Percentiles rank a stretch among this genome's conserved stretches.
phyloP scores from a whole-genome alignment of 2,888 invertebrate species.

The Volucella bombylans region DNA sequence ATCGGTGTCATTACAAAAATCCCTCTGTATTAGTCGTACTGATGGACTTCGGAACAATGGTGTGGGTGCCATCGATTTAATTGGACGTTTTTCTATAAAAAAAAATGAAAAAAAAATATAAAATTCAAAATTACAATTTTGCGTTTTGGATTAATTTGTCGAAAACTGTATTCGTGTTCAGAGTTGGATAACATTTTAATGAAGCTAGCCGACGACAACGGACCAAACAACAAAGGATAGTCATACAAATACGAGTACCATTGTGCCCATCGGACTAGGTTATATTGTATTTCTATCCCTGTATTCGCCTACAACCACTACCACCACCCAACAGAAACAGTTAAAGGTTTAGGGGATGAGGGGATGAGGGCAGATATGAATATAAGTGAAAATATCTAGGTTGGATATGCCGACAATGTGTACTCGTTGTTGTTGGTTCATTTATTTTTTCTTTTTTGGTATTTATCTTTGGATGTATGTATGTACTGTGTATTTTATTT shows the following conservation, averaged over 20 bases:
- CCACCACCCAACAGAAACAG: not conserved
- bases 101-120: constrained; percentile 28
- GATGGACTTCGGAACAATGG: constrained; percentile 82
- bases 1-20: constrained; percentile 80
- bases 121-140: constrained; percentile 32
- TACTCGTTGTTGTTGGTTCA: not conserved
- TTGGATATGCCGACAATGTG: not conserved
- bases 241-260: not conserved
- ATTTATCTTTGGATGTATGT: not conserved
- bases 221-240: too few relatives aligned
- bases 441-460: constrained; percentile 4
- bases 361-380: constrained; percentile 41
- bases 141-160: constrained; percentile 45
- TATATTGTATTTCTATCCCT: too few relatives aligned
- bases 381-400: constrained; percentile 29
- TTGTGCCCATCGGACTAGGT: constrained; percentile 11
- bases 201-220: constrained; percentile 18
- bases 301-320: not conserved
- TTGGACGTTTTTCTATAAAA: constrained; percentile 81
- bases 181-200: constrained; percentile 47
- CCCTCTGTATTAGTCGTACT: constrained; percentile 81
- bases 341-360: not conserved
- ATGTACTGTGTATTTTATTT: not conserved
- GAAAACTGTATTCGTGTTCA: constrained; percentile 27
- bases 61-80: constrained; percentile 80